Base-by-base conservation (phyloP, 53 echinoderm and acorn worm genomes). In the Temnopleurus reevesii region DNA sequence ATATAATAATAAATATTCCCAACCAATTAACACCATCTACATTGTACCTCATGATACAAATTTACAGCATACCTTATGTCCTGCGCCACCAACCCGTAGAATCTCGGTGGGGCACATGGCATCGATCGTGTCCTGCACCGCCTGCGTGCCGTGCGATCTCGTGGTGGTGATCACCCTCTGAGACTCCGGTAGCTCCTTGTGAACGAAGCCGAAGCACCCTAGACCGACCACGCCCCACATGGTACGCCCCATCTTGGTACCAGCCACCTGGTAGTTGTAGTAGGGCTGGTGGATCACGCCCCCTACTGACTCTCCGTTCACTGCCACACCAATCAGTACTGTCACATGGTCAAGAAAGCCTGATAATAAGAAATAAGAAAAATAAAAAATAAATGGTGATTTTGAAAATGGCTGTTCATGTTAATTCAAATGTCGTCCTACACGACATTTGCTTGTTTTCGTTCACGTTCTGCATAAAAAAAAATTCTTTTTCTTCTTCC, bases 271-370 rank as follows among this genome's bases (percentile, higher is more conserved):
- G 90, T 95, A 98, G 91, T 98, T 98, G 92, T 93, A 95, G 93
- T 95, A 98, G 18, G 98, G 98, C 53, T 98, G 98, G 91, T 98
- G 98, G 84, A 98, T 98, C 55, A 98, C 98, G 24, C 98, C 98
- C 12, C 89, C 98, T 7, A 95, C 93, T 10, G 95, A 91, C 47
- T 94, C 89, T n/a, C 98, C 98, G 35, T 96, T 95, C 30, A 98
- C 94, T 12, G 98, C 94, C 53, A 98, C 92, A 53, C 98, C 98
- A 36, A 98, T 98, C 45, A 98, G 87, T 31, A 98, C 98, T 23
- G 98, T 98, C 26, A 95, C 95, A 89, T 98, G 98, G 66, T 98
- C 98, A 64, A 95, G 91, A 83, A 92, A 95, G 28, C 95, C 95
- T 98, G 61, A 31, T 13, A 51, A 45, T 2, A 25, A 25, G 26